Conservation (phyloP, 2,797 vertebrate species). For the Manis pentadactyla region DNA sequence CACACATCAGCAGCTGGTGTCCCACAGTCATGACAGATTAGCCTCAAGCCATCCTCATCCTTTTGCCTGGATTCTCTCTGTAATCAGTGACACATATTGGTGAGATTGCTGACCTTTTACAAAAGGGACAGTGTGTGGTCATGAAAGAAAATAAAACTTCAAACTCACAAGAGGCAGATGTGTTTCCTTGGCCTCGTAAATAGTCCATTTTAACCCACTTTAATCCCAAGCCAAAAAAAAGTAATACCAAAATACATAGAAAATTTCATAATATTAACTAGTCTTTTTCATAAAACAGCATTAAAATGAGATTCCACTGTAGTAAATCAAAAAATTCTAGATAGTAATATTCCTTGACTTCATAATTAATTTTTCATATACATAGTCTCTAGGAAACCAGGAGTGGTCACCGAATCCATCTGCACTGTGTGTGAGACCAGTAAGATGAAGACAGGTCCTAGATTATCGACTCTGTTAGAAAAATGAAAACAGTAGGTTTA, state of each 20-base stretch:
- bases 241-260: not conserved
- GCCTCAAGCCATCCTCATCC: not conserved
- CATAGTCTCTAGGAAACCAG: not conserved
- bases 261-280: not conserved
- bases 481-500: constrained; percentile 25
- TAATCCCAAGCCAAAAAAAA: not conserved
- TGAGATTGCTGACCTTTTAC: not conserved
- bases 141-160: constrained; percentile 46
- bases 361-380: not conserved
- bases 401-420: not conserved
- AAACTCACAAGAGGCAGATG: not conserved
- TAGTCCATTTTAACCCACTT: not conserved
- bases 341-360: not conserved
- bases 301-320: constrained; percentile 3
- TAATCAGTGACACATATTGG: not conserved
- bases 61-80: not conserved
- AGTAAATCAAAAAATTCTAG: not conserved
- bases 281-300: not conserved
- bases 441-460: constrained; percentile 3
- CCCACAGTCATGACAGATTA: not conserved
- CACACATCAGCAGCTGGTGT: not conserved
- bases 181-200: not conserved
- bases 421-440: not conserved
- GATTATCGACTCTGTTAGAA: constrained; percentile 10
- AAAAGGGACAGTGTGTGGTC: not conserved